Conservation (phyloP, 2,797 vertebrate genomes). For the Alectoris magna region DNA sequence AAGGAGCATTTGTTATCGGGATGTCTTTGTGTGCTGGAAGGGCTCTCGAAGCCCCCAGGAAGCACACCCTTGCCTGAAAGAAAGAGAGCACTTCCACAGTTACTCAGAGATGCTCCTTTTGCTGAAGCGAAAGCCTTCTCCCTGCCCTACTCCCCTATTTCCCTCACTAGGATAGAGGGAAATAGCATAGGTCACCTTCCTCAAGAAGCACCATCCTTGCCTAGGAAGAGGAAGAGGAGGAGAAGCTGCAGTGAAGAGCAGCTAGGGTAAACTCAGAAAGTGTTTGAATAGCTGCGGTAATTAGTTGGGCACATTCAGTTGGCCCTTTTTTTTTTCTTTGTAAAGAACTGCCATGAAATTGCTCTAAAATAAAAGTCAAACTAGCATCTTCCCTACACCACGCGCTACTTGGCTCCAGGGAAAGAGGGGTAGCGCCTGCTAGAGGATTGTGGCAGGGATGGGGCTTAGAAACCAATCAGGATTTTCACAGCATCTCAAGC, state of each 20-base stretch:
- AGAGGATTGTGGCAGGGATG: neutral
- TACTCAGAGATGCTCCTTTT: neutral
- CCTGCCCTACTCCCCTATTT: neutral
- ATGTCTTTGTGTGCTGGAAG: neutral
- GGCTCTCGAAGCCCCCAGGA: neutral
- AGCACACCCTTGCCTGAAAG: accelerated
- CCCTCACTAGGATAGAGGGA: neutral
- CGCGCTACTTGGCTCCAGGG: neutral
- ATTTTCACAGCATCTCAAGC: constrained; percentile 63
- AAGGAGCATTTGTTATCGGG: neutral
- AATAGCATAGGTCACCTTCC: neutral
- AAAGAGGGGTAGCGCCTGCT: constrained; percentile 16
- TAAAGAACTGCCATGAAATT: neutral
- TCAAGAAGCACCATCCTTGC: accelerated
- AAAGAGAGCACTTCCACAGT: neutral
- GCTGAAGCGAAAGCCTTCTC: neutral
- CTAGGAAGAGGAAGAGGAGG: neutral
- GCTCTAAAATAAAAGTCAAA: neutral
- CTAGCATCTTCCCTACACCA: neutral
- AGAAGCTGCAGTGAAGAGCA: neutral
- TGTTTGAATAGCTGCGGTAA: neutral
- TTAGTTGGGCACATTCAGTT: neutral
- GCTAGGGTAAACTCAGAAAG: neutral
- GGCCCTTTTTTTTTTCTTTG: neutral
- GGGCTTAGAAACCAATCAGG: constrained; percentile 54